Evolutionary conservation across 2,113 vertebrate genomes (phyloP).

Genomic region (Nesogale talazaci): DNA sequence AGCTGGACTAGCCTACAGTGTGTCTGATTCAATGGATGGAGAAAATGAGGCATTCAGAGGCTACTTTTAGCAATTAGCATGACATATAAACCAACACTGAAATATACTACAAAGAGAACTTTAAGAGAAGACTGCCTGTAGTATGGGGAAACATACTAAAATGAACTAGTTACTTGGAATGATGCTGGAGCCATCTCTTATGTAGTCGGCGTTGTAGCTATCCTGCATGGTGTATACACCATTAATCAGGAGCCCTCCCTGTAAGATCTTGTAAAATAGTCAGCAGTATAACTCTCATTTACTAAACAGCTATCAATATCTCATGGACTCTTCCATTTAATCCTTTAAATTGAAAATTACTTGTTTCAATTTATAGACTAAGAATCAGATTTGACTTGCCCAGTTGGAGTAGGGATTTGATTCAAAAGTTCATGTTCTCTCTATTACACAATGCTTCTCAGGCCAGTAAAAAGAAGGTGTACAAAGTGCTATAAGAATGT

Average conservation of each 20-base stretch:
- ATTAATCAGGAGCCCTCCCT: neutral
- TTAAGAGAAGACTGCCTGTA: neutral
- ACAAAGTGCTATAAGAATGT: neutral
- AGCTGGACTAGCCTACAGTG: neutral
- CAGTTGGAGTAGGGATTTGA: neutral
- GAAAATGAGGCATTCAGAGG: neutral
- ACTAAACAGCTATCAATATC: neutral
- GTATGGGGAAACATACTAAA: neutral
- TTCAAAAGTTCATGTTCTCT: neutral
- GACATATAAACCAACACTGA: neutral
- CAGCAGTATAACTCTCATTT: neutral
- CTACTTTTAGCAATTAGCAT: neutral
- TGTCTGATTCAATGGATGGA: neutral
- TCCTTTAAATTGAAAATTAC: neutral
- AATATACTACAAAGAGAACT: neutral
- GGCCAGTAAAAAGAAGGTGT: neutral
- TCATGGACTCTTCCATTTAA: neutral
- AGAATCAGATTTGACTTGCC: neutral
- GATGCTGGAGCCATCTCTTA: neutral
- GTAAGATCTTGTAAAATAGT: neutral
- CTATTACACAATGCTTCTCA: neutral
- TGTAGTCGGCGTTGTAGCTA: neutral
- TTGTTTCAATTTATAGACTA: neutral
- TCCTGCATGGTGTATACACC: neutral
- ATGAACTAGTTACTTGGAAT: neutral